Conservation (phyloP, 2,888 invertebrate genomes). For the Diarsia brunnea region DNA sequence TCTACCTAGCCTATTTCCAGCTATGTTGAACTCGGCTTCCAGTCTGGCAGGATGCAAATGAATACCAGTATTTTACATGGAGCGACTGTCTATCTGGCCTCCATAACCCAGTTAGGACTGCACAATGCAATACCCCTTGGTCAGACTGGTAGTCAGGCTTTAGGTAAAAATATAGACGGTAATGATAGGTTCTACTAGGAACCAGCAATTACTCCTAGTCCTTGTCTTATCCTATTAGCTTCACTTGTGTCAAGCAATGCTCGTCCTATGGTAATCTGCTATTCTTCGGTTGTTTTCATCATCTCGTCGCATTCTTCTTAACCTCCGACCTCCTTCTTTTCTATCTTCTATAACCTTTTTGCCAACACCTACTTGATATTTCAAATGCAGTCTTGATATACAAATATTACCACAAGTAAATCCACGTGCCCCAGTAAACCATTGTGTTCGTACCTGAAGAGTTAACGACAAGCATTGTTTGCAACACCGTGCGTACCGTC, state of each 20-base stretch:
- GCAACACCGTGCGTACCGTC: constrained; percentile 18
- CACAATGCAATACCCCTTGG: too few species aligned
- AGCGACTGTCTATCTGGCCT: too few species aligned
- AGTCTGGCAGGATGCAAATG: too few species aligned
- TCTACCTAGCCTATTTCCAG: too few species aligned
- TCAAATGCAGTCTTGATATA: not conserved
- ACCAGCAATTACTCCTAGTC: not conserved
- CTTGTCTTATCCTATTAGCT: not conserved
- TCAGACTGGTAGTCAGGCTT: too few species aligned
- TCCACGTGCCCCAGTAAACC: not conserved
- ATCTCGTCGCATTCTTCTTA: not conserved
- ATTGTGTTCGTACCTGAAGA: constrained; percentile 1
- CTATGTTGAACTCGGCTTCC: too few species aligned
- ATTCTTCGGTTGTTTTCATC: not conserved
- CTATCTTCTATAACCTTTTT: not conserved
- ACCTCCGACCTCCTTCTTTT: not conserved
- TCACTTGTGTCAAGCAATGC: not conserved
- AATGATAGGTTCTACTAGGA: not conserved
- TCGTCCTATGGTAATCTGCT: not conserved
- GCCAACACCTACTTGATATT: not conserved
- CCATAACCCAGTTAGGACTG: too few species aligned
- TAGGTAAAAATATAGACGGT: not conserved
- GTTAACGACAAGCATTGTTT: constrained; percentile 19
- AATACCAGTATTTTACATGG: too few species aligned
- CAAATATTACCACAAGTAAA: not conserved